Evolutionary conservation across 2,797 vertebrate genomes (phyloP).

Genomic region (Chelon auratus): DNA sequence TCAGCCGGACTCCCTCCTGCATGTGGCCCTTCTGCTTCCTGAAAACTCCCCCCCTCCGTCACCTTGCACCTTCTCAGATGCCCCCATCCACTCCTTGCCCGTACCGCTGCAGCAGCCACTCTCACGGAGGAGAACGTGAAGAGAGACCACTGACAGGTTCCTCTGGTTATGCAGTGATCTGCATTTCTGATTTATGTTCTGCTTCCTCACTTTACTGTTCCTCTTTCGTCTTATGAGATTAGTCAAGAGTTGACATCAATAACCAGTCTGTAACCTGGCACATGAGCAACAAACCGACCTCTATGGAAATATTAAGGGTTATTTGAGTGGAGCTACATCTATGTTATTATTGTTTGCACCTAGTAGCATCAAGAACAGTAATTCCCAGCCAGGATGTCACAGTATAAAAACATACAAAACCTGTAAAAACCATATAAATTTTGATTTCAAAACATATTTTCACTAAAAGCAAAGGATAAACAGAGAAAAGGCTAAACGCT

Average conservation of each 20-base stretch:
- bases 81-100: conserved; percentile 41
- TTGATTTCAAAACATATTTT: no score
- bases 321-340: background rate
- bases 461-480: no score
- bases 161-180: background rate
- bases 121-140: conserved; percentile 27
- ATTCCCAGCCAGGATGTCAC: no score
- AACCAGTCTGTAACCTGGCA: background rate
- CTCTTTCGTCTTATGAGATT: background rate
- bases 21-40: conserved; percentile 66
- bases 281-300: background rate
- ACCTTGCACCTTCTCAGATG: conserved; percentile 27
- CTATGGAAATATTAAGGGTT: background rate
- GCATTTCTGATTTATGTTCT: background rate
- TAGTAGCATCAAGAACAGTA: no score
- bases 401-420: no score
- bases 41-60: conserved; percentile 73
- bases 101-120: conserved; percentile 42
- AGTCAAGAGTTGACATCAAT: no score
- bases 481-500: no score
- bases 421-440: no score
- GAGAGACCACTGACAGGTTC: background rate
- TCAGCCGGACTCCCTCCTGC: conserved; percentile 60
- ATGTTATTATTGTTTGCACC: background rate
- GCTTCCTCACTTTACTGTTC: background rate